These are phyloP conservation scores for Trypoxylus dichotomus DNA, from an alignment of 1,140 invertebrate species.

Conservation along the genomic window DNA sequence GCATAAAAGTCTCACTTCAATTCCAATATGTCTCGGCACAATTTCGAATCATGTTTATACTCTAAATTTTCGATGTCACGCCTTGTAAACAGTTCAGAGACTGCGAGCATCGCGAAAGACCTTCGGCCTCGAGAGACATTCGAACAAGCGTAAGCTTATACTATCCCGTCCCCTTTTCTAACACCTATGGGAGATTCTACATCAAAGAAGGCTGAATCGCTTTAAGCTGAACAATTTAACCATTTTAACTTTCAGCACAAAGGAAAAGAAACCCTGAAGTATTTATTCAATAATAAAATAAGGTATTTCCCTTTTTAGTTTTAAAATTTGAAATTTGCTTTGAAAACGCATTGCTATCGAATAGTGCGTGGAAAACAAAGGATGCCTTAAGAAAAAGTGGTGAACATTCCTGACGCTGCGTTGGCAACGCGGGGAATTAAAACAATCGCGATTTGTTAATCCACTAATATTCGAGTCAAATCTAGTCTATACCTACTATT, in stretches of 20 bases:
- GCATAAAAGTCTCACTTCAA: background rate
- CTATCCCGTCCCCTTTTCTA: background rate
- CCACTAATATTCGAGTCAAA: too few relatives aligned
- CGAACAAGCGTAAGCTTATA: slow-evolving; percentile 1
- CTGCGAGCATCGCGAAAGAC: slow-evolving; percentile 5
- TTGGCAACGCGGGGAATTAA: too few relatives aligned
- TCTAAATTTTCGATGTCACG: slow-evolving; percentile 30
- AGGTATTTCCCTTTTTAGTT: background rate
- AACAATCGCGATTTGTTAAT: too few relatives aligned
- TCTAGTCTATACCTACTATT: too few relatives aligned
- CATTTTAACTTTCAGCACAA: slow-evolving; percentile 17
- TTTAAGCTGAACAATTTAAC: slow-evolving; percentile 25
- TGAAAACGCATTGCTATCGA: background rate
- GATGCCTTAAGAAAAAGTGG: too few relatives aligned
- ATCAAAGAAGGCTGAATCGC: slow-evolving; percentile 18
- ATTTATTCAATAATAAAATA: slow-evolving; percentile 25
- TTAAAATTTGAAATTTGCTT: background rate
- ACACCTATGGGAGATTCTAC: slow-evolving; percentile 13
- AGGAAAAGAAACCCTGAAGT: background rate
- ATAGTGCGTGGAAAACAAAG: too few relatives aligned
- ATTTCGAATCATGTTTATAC: slow-evolving; percentile 23
- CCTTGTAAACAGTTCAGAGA: slow-evolving; percentile 25
- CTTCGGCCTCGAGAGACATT: slow-evolving; percentile 9
- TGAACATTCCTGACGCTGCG: too few relatives aligned
- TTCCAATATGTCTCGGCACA: background rate